A percentile compares a stretch with the other conserved stretches of the same genome.
These are phyloP conservation scores for Penaeus indicus DNA, from an alignment of 1,140 invertebrate species.

Conservation along the genomic window DNA sequence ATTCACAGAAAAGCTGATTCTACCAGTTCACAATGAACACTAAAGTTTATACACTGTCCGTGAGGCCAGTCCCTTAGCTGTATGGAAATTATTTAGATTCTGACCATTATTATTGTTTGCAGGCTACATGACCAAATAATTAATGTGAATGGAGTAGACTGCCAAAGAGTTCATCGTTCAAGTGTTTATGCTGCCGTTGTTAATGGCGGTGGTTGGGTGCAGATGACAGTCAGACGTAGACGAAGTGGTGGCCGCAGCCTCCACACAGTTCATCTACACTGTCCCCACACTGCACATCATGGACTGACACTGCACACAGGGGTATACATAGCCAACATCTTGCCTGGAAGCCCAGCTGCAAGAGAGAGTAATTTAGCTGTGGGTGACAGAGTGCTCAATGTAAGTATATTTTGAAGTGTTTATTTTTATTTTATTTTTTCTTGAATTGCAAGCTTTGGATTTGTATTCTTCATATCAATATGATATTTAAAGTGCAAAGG, in stretches of 20 bases:
- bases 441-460: neutral
- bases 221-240: slow-evolving; percentile 78
- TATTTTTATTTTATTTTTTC: slow-evolving; percentile 10
- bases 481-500: too few species aligned
- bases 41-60: too few species aligned
- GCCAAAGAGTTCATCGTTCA: slow-evolving; percentile 79
- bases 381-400: slow-evolving; percentile 92
- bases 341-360: slow-evolving; percentile 86
- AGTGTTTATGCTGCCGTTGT: slow-evolving; percentile 81
- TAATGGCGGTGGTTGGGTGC: slow-evolving; percentile 74
- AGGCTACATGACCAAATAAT: slow-evolving; percentile 86
- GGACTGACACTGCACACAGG: slow-evolving; percentile 86
- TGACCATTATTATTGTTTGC: slow-evolving; percentile 63
- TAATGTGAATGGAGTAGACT: slow-evolving; percentile 84
- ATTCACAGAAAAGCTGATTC: too few species aligned
- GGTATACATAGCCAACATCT: slow-evolving; percentile 90
- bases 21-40: too few species aligned
- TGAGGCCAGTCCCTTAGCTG: too few species aligned
- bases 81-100: neutral
- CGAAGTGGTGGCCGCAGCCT: slow-evolving; percentile 67
- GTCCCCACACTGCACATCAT: slow-evolving; percentile 74
- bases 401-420: slow-evolving; percentile 71
- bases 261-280: slow-evolving; percentile 68
- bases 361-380: slow-evolving; percentile 91
- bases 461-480: too few species aligned